Conservation (phyloP, 37 sponge, comb jelly and placozoan species). For the Beroe ovata region DNA sequence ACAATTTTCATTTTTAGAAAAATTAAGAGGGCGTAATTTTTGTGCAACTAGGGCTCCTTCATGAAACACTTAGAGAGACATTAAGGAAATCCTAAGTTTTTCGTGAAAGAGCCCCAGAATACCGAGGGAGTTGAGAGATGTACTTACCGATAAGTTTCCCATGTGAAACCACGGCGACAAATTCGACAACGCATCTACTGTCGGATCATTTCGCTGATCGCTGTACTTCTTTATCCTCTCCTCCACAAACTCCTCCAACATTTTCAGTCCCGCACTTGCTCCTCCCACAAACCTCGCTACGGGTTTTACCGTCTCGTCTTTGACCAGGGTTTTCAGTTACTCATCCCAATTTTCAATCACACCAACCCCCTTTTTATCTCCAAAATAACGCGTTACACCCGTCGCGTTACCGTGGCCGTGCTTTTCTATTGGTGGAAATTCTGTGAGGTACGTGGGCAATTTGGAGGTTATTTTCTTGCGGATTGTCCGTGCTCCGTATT, state of each 20-base stretch:
- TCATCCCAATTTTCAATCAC: conserved; percentile 42
- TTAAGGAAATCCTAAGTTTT: too few relatives aligned
- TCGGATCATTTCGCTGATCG: conserved; percentile 68
- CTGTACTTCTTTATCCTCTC: conserved; percentile 12
- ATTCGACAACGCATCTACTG: conserved; percentile 56
- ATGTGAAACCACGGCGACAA: conserved; percentile 70
- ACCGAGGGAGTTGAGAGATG: too few relatives aligned
- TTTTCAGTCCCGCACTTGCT: conserved; percentile 39
- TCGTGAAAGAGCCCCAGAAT: too few relatives aligned
- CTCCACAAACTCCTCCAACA: conserved; percentile 68
- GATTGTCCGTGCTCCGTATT: conserved; percentile 12
- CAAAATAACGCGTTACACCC: neutral
- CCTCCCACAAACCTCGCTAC: conserved; percentile 48
- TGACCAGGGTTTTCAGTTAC: neutral
- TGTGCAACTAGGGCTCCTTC: too few relatives aligned
- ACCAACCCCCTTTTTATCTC: neutral
- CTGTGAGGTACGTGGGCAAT: conserved; percentile 20
- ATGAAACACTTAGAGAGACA: too few relatives aligned
- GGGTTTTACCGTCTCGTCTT: conserved; percentile 64
- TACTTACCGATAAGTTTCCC: conserved; percentile 68
- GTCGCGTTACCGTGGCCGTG: neutral
- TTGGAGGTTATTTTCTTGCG: conserved; percentile 2
- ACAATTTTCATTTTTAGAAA: too few relatives aligned
- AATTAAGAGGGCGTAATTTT: too few relatives aligned
- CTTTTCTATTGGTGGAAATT: neutral